Evolutionary conservation across 2,113 vertebrate species (phyloP).

Genomic region (Thomomys bottae): DNA sequence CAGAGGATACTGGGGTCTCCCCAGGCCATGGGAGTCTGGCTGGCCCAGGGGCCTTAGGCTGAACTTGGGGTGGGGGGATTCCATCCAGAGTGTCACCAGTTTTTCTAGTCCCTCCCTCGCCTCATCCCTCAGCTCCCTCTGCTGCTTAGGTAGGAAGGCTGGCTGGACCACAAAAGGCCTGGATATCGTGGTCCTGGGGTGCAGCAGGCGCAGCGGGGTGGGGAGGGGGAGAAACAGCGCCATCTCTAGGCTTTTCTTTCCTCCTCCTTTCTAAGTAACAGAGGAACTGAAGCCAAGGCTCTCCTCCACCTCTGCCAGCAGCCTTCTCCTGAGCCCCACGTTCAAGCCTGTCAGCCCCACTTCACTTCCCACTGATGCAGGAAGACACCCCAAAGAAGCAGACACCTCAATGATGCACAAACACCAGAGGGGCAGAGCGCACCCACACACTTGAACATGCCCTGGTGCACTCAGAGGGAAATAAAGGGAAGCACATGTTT

Average conservation of each 20-base stretch:
- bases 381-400: not conserved
- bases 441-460: rapidly evolving
- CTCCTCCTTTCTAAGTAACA: not conserved
- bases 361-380: not conserved
- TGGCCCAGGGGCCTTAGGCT: conserved; percentile 4
- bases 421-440: not conserved
- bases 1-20: conserved; percentile 39
- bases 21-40: not conserved
- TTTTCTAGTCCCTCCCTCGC: conserved; percentile 11
- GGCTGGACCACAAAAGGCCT: conserved; percentile 36
- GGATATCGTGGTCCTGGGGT: conserved; percentile 33
- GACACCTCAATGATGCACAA: not conserved
- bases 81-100: not conserved
- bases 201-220: too few species aligned
- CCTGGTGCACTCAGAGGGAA: not conserved
- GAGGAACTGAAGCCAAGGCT: not conserved
- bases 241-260: not conserved
- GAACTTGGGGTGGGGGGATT: not conserved
- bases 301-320: too few species aligned
- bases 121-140: too few species aligned
- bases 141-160: conserved; percentile 60
- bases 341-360: too few species aligned
- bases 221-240: not conserved
- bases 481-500: not conserved
- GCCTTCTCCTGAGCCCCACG: too few species aligned